Evolutionary conservation across 2,113 vertebrate species (phyloP), one percentile per base, ranked within the genome.

Genomic region (Ailurus styani): DNA sequence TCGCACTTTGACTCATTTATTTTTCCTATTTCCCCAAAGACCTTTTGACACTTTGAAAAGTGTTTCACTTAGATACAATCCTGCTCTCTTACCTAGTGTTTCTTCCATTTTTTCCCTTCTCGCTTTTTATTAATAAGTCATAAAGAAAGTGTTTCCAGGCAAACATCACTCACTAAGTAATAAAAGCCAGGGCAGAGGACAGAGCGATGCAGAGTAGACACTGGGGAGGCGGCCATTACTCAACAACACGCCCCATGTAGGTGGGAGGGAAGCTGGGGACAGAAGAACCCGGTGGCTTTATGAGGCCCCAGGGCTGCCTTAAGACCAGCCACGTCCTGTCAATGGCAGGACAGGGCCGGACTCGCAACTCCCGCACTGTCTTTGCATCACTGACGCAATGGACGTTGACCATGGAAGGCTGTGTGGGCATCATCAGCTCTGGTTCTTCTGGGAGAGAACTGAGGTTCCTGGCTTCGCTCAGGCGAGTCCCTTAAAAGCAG

Each of bases 31-130:
- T 98, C 97, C 98, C 98, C 94, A 62, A 97, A 98, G 98, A 96
- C 97, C 95, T 97, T 97, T 97, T 97, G 97, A 98, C 97, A 96
- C 96, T 96, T 97, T 98, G 97, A 97, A 98, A 98, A 98, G 96
- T 98, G 97, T 98, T 98, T 97, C 95, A 97, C 90, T 96, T 93
- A 95, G 94, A 94, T 66, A 93, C 92, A 60, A 98, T 94, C 96
- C 96, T 29, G 77, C 40, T 94, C 96, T 92, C 90, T 96, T 96
- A 95, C 95, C 84, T 91, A 52, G 87, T 82, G 96, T 94, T 97
- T 93, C 95, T 97, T 97, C 96, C 57, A 83, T 96, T 92, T 95
- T 94, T 94, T 93, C 84, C 94, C 87, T 95, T 90, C 95, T 95
- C 3, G 0, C 84, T 52, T 97, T 98, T 98, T 97, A 98, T 98